phyloP scores from a whole-genome alignment of 2,888 invertebrate genomes.

The Dicyrtomina minuta region DNA sequence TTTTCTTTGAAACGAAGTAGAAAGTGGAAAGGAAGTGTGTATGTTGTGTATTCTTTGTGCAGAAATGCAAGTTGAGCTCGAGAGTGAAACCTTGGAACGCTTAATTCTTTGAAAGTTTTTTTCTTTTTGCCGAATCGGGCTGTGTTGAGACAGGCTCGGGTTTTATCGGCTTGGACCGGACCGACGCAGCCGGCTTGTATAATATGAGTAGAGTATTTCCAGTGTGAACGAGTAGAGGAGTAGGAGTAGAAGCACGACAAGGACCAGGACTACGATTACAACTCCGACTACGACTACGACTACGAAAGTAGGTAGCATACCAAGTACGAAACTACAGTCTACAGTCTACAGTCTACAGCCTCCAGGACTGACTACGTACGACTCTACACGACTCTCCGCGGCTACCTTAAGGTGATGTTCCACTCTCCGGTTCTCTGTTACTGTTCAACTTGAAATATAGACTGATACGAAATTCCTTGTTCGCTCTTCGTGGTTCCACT shows the following conservation, averaged over 20 bases:
- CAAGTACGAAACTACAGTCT: no score
- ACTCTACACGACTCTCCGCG: neutral
- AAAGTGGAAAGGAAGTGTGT: neutral
- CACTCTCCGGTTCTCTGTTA: conserved; percentile 18
- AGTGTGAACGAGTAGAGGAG: no score
- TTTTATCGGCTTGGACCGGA: conserved; percentile 31
- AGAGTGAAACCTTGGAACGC: neutral
- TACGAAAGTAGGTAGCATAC: no score
- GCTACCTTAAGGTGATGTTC: conserved; percentile 26
- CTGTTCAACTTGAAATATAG: conserved; percentile 22
- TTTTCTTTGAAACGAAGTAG: no score
- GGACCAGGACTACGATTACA: no score
- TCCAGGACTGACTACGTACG: neutral
- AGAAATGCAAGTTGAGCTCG: conserved; percentile 3
- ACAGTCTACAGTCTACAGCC: no score
- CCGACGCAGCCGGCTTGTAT: conserved; percentile 33
- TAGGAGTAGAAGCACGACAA: no score
- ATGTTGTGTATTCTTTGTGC: conserved; percentile 1
- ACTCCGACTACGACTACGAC: no score
- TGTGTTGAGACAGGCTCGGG: conserved; percentile 35
- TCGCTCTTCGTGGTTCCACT: neutral
- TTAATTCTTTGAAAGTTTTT: conserved; percentile 5
- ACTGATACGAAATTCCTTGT: neutral
- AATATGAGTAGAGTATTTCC: no score
- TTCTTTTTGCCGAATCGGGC: conserved; percentile 20